Conservation (phyloP, 1,140 invertebrate genomes). For the Subanguina moxae region DNA sequence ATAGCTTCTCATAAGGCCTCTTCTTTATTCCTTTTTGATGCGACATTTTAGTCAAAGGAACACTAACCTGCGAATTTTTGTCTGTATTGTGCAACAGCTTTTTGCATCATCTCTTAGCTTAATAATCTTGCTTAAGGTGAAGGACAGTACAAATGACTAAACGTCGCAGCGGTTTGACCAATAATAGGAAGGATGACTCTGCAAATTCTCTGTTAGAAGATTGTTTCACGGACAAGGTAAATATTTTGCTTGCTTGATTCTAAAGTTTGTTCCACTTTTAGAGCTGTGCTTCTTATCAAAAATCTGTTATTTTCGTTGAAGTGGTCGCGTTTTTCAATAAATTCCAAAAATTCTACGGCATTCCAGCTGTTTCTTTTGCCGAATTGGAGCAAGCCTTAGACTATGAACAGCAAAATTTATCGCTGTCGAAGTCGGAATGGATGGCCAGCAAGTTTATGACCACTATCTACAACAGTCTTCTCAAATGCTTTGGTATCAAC, state of each 20-base stretch:
- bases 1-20: no score
- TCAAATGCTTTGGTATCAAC: slow-evolving; percentile 1
- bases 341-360: slow-evolving; percentile 6
- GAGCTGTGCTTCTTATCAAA: not conserved
- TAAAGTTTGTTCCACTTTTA: not conserved
- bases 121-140: no score
- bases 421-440: not conserved
- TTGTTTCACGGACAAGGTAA: not conserved
- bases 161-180: no score
- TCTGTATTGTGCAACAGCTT: no score
- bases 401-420: not conserved
- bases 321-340: slow-evolving; percentile 13
- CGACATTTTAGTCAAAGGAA: no score
- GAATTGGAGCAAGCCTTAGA: slow-evolving; percentile 16
- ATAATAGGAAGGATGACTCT: no score
- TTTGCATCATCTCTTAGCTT: no score
- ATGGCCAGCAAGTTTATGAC: not conserved
- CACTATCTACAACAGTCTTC: slow-evolving; percentile 11
- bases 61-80: no score
- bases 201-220: not conserved
- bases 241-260: not conserved
- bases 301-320: slow-evolving; percentile 17
- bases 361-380: slow-evolving; percentile 11
- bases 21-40: no score
- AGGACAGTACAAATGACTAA: no score